These are phyloP conservation scores for Globicephala melas DNA, from an alignment of 2,113 vertebrate species.

Conservation along the genomic window DNA sequence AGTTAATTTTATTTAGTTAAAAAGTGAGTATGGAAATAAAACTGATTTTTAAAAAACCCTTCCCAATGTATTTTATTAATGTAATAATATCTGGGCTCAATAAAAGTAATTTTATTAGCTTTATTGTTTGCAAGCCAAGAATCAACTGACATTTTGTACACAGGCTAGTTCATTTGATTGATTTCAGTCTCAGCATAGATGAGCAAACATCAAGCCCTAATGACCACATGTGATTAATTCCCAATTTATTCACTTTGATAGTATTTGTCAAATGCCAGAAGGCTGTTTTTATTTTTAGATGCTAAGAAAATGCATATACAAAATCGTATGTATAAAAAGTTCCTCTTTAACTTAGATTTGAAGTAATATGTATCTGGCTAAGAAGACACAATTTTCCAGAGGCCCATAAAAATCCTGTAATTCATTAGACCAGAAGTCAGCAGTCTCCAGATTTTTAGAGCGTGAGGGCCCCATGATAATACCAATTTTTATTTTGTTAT, in stretches of 20 bases:
- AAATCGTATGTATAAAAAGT: background rate
- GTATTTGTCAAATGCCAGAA: constrained; percentile 25
- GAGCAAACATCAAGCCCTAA: constrained; percentile 43
- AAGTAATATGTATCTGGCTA: background rate
- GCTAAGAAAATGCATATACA: background rate
- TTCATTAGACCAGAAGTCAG: background rate
- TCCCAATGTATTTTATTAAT: constrained; percentile 48
- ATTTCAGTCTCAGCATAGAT: constrained; percentile 39
- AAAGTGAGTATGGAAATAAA: constrained; percentile 20
- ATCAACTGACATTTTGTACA: constrained; percentile 55
- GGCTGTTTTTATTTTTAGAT: background rate
- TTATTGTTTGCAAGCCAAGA: constrained; percentile 23
- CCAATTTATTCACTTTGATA: constrained; percentile 16
- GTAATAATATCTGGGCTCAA: constrained; percentile 42
- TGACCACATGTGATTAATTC: constrained; percentile 35
- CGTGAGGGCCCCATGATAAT: background rate
- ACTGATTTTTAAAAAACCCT: constrained; percentile 43
- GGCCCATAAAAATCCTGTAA: background rate
- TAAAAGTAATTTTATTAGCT: constrained; percentile 48
- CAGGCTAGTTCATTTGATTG: constrained; percentile 25
- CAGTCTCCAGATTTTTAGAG: background rate
- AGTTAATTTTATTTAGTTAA: constrained; percentile 44
- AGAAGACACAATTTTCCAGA: background rate
- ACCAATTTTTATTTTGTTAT: background rate
- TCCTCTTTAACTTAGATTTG: background rate